phyloP scores from a whole-genome alignment of 2,113 vertebrate genomes.

The Phoenicopterus ruber region DNA sequence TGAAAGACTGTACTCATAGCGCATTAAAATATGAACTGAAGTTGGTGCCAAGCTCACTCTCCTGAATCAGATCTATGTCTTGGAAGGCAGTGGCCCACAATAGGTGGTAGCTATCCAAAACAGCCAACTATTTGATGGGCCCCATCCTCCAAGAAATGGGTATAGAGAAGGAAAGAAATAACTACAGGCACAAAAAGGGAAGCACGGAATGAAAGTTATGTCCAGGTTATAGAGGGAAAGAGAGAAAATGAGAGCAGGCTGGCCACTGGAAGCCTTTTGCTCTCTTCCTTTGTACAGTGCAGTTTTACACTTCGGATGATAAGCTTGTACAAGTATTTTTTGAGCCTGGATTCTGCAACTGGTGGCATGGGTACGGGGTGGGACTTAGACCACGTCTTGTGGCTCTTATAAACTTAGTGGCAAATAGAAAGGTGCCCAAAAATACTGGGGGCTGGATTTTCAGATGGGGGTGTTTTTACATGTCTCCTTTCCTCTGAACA shows the following conservation, averaged over 20 bases:
- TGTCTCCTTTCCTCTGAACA: neutral
- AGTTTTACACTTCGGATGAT: neutral
- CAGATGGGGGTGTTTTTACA: neutral
- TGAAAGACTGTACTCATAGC: neutral
- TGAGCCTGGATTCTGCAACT: neutral
- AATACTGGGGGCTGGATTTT: neutral
- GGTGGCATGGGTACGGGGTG: fast-evolving
- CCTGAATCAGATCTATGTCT: neutral
- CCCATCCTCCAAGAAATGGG: neutral
- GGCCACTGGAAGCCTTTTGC: neutral
- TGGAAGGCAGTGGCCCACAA: neutral
- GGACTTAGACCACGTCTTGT: neutral
- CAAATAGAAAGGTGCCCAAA: neutral
- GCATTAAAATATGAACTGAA: neutral
- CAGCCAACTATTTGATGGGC: neutral
- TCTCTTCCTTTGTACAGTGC: neutral
- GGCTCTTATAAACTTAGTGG: neutral
- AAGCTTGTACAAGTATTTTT: neutral
- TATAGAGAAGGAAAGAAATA: neutral
- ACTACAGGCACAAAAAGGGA: neutral
- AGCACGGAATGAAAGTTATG: neutral
- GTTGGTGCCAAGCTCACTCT: neutral
- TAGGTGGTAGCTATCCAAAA: neutral
- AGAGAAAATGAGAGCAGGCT: neutral
- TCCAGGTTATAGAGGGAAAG: neutral